Conservation (phyloP, 2,888 invertebrate genomes). For the Pandemis heparana region DNA sequence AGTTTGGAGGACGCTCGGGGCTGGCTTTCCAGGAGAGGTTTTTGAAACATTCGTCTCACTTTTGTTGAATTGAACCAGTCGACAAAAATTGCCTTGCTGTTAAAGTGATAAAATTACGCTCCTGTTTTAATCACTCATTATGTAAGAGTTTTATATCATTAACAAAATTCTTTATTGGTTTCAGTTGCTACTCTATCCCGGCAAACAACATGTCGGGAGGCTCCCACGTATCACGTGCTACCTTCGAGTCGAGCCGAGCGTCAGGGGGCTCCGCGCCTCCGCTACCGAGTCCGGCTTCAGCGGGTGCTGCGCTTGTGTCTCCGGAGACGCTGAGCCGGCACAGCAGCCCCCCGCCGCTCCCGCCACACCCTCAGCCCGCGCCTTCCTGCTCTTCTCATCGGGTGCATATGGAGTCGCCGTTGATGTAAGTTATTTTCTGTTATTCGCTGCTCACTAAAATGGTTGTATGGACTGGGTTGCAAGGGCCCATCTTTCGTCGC, state of each 20-base stretch:
- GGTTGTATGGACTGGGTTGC: too few relatives aligned
- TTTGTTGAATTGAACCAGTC: too few relatives aligned
- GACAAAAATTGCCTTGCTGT: too few relatives aligned
- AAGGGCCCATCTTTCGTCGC: too few relatives aligned
- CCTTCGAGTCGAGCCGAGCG: conserved; percentile 71
- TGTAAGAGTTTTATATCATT: background rate
- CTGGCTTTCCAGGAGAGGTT: too few relatives aligned
- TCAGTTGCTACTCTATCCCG: conserved; percentile 87
- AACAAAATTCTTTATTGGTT: conserved; percentile 53
- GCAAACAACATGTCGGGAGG: conserved; percentile 88
- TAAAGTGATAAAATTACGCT: too few relatives aligned
- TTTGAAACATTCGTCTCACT: too few relatives aligned
- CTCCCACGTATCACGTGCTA: conserved; percentile 84
- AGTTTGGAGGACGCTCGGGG: too few relatives aligned
- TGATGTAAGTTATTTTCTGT: conserved; percentile 66
- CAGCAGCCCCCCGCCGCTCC: conserved; percentile 84
- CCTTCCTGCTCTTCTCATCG: conserved; percentile 83
- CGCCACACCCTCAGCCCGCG: conserved; percentile 85
- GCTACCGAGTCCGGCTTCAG: conserved; percentile 91
- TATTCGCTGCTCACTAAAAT: too few relatives aligned
- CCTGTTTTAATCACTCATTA: background rate
- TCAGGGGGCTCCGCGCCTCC: conserved; percentile 84
- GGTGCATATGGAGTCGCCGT: conserved; percentile 84
- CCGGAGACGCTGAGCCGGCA: conserved; percentile 90
- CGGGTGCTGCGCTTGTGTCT: conserved; percentile 90